Conservation (phyloP, 2,113 vertebrate genomes). For the Myxocyprinus asiaticus region DNA sequence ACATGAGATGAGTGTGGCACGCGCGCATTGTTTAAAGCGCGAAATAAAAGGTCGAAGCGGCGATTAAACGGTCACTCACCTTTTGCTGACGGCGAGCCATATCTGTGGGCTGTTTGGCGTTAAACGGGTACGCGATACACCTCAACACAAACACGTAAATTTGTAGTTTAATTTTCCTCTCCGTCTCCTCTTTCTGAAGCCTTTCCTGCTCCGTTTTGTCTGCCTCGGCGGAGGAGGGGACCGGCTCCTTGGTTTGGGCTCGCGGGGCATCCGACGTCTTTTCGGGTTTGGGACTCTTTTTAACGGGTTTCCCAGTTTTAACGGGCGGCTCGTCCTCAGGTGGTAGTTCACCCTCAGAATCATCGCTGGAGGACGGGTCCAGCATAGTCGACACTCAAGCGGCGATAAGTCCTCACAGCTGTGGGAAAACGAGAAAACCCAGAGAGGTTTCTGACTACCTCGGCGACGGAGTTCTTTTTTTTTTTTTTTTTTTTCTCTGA, state of each 20-base stretch:
- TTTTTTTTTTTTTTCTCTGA: too few species aligned
- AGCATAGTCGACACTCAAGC: conserved; percentile 75
- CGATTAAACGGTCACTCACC: conserved; percentile 69
- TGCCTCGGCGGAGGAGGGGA: conserved; percentile 58
- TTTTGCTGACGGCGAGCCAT: conserved; percentile 92
- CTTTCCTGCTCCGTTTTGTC: conserved; percentile 77
- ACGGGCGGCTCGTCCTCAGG: conserved; percentile 76
- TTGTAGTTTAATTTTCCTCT: conserved; percentile 84
- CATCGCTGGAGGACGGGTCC: conserved; percentile 96
- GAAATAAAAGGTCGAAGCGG: neutral
- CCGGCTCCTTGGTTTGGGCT: conserved; percentile 24
- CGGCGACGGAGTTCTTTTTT: neutral
- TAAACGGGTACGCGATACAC: conserved; percentile 90
- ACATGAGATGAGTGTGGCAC: neutral
- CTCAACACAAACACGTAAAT: conserved; percentile 91
- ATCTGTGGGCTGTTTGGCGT: conserved; percentile 92
- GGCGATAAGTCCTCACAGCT: conserved; percentile 23
- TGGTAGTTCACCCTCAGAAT: conserved; percentile 84
- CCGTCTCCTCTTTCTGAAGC: conserved; percentile 81
- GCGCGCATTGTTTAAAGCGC: neutral
- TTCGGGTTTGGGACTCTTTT: conserved; percentile 61
- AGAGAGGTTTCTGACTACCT: conserved; percentile 48
- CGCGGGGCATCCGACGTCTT: conserved; percentile 65
- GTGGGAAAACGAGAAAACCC: neutral
- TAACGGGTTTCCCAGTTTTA: conserved; percentile 52